Percentiles rank a stretch among this genome's conserved stretches.
Evolutionary conservation across 2,113 vertebrate species (phyloP).

Genomic region (Corythaeola cristata): DNA sequence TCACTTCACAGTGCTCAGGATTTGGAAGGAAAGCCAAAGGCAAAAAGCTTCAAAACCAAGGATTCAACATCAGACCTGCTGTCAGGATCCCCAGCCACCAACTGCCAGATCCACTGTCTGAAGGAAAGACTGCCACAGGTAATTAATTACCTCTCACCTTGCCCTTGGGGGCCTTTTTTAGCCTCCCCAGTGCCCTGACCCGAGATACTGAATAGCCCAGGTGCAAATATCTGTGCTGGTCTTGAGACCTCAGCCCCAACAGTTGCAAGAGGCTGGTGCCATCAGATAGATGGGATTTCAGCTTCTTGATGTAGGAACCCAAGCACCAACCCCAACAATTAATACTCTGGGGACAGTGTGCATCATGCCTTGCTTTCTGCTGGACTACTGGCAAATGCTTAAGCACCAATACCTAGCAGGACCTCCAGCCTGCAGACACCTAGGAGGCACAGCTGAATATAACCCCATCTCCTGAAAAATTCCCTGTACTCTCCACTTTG

Average conservation of each 20-base stretch:
- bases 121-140: slow-evolving; percentile 35
- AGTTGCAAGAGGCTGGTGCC: not conserved
- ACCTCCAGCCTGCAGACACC: not conserved
- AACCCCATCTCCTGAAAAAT: not conserved
- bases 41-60: not conserved
- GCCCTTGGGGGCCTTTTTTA: not conserved
- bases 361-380: not conserved
- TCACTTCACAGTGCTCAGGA: not conserved
- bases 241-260: not conserved
- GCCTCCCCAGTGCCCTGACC: not conserved
- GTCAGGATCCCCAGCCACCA: not conserved
- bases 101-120: not conserved
- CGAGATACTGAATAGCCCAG: rapidly evolving
- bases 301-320: not conserved
- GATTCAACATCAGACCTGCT: not conserved
- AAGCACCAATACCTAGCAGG: not conserved
- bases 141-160: slow-evolving; percentile 7
- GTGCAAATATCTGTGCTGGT: not conserved
- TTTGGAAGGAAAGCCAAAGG: slow-evolving; percentile 13
- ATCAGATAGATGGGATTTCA: not conserved
- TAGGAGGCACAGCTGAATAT: not conserved
- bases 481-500: not conserved
- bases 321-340: not conserved
- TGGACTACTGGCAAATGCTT: not conserved
- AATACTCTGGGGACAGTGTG: not conserved